Percentiles rank a stretch among this genome's conserved stretches.
Conservation (phyloP, 1,140 invertebrate genomes). For the Drosophila persimilis region DNA sequence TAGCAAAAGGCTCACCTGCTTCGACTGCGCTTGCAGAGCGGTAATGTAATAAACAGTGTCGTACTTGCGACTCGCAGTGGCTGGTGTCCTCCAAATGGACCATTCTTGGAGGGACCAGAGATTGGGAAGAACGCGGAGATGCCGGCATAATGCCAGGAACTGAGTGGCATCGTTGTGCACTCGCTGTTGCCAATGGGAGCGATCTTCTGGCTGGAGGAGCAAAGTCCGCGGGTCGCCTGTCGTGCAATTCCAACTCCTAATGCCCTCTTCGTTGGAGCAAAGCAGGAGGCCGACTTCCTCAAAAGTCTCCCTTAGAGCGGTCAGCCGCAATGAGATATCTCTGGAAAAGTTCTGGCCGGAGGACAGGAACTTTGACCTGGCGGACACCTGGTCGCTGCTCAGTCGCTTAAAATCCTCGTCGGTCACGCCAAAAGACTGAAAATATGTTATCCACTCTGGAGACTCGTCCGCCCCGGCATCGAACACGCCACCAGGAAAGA, state of each 20-base stretch:
- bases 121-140: slow-evolving; percentile 90
- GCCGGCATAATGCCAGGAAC: slow-evolving; percentile 89
- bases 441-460: slow-evolving; percentile 88
- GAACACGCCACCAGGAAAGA: slow-evolving; percentile 92
- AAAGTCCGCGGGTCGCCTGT: slow-evolving; percentile 21
- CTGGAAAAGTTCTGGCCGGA: slow-evolving; percentile 67
- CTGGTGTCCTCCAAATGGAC: slow-evolving; percentile 93
- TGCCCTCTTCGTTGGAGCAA: slow-evolving; percentile 75
- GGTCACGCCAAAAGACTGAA: slow-evolving; percentile 85
- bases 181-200: slow-evolving; percentile 71
- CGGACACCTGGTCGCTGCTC: slow-evolving; percentile 83
- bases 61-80: slow-evolving; percentile 85
- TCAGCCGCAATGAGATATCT: slow-evolving; percentile 91
- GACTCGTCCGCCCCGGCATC: slow-evolving; percentile 87
- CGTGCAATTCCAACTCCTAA: slow-evolving; percentile 6
- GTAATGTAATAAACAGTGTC: slow-evolving; percentile 91
- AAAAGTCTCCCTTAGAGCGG: slow-evolving; percentile 95
- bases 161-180: slow-evolving; percentile 88
- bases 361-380: slow-evolving; percentile 41
- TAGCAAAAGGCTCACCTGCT: slow-evolving; percentile 40
- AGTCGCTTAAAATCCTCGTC: slow-evolving; percentile 84
- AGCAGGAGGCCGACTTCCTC: slow-evolving; percentile 94
- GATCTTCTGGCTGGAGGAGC: slow-evolving; percentile 30
- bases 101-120: slow-evolving; percentile 92
- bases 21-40: slow-evolving; percentile 83